Base-by-base conservation (phyloP, 2,797 vertebrate species). In the Saxicola maurus region DNA sequence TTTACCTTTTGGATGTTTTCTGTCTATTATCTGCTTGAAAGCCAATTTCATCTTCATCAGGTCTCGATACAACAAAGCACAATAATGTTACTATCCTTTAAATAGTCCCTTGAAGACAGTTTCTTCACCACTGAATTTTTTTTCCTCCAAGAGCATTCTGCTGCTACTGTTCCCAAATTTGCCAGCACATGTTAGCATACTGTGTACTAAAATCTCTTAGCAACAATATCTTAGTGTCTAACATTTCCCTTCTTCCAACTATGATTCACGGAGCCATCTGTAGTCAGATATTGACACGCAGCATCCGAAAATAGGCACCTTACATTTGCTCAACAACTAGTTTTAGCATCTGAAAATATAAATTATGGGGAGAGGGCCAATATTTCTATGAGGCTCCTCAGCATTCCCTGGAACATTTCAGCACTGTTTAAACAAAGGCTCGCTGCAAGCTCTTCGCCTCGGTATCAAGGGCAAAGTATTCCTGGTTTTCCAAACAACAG, bases 181-280 rank as follows among this genome's bases (percentile, higher is more conserved):
- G 90, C 94, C 90, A 76, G 91, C 90, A 90, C 95, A 89, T 86
- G 94, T 91, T 72, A 87, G 88, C 89, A 95, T 96, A 92, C 93
- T 94, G 93, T 91, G 91, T 94, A 84, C 94, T 91, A 89, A 93
- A 96, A 91, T 93, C 94, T 97, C 97, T 95, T 96, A 96, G 97
- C 97, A 96, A 97, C 97, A 91, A 93, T 95, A 86, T 94, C 96
- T 96, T 64, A 93, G 96, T 78, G 82, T 95, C 91, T 94, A 92
- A 92, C 96, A 92, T 94, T 96, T 96, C 62, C 88, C 88, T 95
- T 96, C 97, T 92, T 92, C 91, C 65, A 87, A 88, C 92, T 95
- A 90, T 96, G 96, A 97, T 92, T 97, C 97, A 96, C 19, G 40
- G 71, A 92, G 95, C 97, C 92, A 96, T 97, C 97, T 97, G 95